These are phyloP conservation scores for Bombus turneri DNA, from an alignment of 1,140 invertebrate genomes.

Conservation along the genomic window DNA sequence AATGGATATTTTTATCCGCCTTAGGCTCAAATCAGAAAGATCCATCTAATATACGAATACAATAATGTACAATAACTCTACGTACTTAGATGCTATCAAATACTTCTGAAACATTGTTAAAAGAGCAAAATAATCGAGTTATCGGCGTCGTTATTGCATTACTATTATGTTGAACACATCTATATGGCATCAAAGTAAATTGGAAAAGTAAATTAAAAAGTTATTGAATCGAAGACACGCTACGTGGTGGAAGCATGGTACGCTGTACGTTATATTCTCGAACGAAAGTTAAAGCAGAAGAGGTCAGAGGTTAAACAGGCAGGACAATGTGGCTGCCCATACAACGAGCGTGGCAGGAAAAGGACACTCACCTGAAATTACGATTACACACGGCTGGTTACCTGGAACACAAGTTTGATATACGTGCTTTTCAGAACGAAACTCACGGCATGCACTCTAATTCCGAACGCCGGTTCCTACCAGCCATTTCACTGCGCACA, in stretches of 20 bases:
- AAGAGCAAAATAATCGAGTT: no score
- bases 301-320: not conserved
- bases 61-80: no score
- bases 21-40: no score
- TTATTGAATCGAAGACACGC: not conserved
- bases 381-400: conserved; percentile 36
- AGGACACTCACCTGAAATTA: conserved; percentile 53
- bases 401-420: conserved; percentile 48
- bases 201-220: not conserved
- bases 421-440: conserved; percentile 55
- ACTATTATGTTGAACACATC: no score
- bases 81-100: no score
- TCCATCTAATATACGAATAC: no score
- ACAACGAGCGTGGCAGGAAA: not conserved
- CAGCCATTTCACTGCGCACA: conserved; percentile 57
- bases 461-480: conserved; percentile 51
- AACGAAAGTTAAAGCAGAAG: not conserved
- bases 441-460: conserved; percentile 59
- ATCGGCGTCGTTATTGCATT: no score
- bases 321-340: not conserved
- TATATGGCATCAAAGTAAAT: no score
- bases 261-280: not conserved
- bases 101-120: no score
- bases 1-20: no score
- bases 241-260: not conserved